A percentile compares a stretch with the other conserved stretches of the same genome.
Evolutionary conservation across 1,140 invertebrate species (phyloP).

Genomic region (Riptortus pedestris): DNA sequence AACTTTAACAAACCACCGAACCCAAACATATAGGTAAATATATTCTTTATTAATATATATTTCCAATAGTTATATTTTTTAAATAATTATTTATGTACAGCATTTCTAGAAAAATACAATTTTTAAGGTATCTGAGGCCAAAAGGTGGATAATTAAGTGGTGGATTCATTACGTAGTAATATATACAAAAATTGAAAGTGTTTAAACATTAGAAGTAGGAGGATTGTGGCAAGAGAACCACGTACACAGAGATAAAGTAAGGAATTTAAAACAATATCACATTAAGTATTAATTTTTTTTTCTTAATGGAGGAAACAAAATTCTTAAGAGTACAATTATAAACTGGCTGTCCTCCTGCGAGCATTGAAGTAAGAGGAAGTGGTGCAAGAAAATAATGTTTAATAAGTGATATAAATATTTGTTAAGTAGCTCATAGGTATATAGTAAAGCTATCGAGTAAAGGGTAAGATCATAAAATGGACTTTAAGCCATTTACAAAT

Average conservation of each 20-base stretch:
- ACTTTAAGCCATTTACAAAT: no score
- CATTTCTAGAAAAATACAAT: constrained; percentile 23
- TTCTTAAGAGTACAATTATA: no score
- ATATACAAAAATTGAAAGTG: neutral
- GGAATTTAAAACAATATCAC: neutral
- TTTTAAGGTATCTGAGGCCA: constrained; percentile 21
- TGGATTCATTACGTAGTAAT: neutral
- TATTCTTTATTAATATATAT: constrained; percentile 20
- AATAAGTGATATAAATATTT: no score
- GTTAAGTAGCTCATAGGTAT: no score
- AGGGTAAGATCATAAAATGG: no score
- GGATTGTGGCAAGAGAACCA: neutral
- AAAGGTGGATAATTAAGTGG: constrained; percentile 18
- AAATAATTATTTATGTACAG: constrained; percentile 24
- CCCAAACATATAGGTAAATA: constrained; percentile 25
- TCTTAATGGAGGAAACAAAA: no score
- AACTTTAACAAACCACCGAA: constrained; percentile 22
- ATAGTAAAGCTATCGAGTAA: no score
- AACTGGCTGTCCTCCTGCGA: no score
- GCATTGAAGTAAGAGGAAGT: no score
- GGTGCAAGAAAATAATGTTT: no score
- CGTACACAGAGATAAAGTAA: neutral
- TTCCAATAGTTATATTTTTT: constrained; percentile 18
- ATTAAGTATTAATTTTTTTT: neutral
- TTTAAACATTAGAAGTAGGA: constrained; percentile 6